phyloP scores from a whole-genome alignment of 2,797 vertebrate genomes.

The Otolemur crassicaudatus region DNA sequence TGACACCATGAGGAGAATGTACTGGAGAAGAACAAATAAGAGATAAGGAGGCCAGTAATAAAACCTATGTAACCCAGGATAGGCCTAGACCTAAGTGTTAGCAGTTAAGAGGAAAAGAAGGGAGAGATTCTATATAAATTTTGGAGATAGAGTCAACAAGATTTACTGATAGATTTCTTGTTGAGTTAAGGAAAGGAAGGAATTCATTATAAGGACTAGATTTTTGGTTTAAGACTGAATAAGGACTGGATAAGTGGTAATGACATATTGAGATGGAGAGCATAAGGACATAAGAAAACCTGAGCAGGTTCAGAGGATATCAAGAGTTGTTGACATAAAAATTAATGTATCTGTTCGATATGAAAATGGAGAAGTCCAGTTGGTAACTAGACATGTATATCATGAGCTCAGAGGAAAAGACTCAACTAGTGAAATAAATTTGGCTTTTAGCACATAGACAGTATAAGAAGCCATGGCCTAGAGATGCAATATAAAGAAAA shows the following conservation, averaged over 20 bases:
- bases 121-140: slow-evolving; percentile 25
- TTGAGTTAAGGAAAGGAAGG: neutral
- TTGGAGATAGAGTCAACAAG: slow-evolving; percentile 1
- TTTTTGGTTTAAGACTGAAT: slow-evolving; percentile 41
- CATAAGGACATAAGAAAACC: neutral
- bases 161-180: slow-evolving; percentile 21
- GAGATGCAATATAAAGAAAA: slow-evolving; percentile 29
- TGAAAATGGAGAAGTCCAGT: slow-evolving; percentile 10
- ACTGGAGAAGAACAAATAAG: neutral
- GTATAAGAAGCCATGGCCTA: slow-evolving; percentile 10
- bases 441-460: slow-evolving; percentile 1
- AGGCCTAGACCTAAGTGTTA: neutral
- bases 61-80: slow-evolving; percentile 20
- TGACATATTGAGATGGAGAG: neutral
- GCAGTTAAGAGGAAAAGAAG: slow-evolving; percentile 38
- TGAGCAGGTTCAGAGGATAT: neutral
- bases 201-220: slow-evolving; percentile 21
- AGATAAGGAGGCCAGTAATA: neutral
- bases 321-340: slow-evolving; percentile 2
- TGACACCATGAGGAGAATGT: neutral
- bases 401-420: slow-evolving; percentile 13
- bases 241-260: neutral
- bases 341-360: slow-evolving; percentile 34
- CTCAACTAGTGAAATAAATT: slow-evolving; percentile 46
- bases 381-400: neutral